Percentiles rank a stretch among this genome's conserved stretches.
These are phyloP conservation scores for Dysidea cf. avara DNA, from an alignment of 37 sponge, comb jelly and placozoan genomes.

Conservation along the genomic window DNA sequence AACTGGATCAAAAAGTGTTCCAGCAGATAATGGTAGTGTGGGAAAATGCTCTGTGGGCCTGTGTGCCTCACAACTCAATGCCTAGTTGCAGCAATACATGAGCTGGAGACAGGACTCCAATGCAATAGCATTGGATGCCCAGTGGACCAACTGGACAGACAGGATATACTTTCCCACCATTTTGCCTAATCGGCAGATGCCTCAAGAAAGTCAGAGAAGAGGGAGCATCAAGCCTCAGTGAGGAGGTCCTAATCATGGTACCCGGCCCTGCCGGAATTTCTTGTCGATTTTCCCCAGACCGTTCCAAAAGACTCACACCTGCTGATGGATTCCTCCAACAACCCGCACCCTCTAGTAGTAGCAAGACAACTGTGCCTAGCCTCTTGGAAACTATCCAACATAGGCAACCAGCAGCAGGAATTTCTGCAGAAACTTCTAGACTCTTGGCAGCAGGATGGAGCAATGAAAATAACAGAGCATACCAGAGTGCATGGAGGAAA, in stretches of 20 bases:
- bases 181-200: background rate
- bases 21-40: background rate
- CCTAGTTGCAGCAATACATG: too few relatives aligned
- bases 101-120: background rate
- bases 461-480: slow-evolving; percentile 15
- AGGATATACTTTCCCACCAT: slow-evolving; percentile 27
- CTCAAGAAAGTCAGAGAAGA: slow-evolving; percentile 6
- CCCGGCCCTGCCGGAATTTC: slow-evolving; percentile 20
- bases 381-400: too few relatives aligned
- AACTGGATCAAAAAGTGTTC: slow-evolving; percentile 5
- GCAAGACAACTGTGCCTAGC: slow-evolving; percentile 21
- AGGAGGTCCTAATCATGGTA: slow-evolving; percentile 32
- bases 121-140: slow-evolving; percentile 2
- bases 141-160: slow-evolving; percentile 3
- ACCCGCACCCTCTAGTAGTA: slow-evolving; percentile 11
- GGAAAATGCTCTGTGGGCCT: slow-evolving; percentile 23
- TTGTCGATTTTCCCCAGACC: slow-evolving; percentile 2
- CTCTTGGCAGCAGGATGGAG: too few relatives aligned
- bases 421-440: too few relatives aligned
- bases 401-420: too few relatives aligned
- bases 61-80: slow-evolving; percentile 25
- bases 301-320: slow-evolving; percentile 5
- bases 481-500: slow-evolving; percentile 5
- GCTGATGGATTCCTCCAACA: slow-evolving; percentile 4
- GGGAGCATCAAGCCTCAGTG: slow-evolving; percentile 19